phyloP scores from a whole-genome alignment of 2,888 invertebrate genomes.

The Allygus modestus region DNA sequence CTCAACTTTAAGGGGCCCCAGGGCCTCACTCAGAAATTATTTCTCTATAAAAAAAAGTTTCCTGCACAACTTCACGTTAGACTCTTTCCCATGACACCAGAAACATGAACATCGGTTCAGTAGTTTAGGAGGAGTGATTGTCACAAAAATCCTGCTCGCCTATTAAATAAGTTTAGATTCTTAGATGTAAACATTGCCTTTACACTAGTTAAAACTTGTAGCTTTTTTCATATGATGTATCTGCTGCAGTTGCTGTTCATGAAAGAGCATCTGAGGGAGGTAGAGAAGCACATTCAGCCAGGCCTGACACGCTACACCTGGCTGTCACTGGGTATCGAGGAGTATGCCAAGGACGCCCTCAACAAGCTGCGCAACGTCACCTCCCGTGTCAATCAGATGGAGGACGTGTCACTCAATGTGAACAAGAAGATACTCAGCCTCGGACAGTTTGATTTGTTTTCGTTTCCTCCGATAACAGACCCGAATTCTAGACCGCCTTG shows the following conservation, averaged over 20 bases:
- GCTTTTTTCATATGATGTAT: no score
- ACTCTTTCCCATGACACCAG: no score
- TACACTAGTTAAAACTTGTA: no score
- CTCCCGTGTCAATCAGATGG: constrained; percentile 83
- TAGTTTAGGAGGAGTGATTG: no score
- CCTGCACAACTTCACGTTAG: no score
- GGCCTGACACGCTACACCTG: constrained; percentile 91
- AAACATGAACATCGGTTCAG: no score
- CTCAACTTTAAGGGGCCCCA: no score
- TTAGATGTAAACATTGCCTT: no score
- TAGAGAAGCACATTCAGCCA: constrained; percentile 87
- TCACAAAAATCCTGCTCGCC: no score
- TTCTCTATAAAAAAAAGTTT: no score
- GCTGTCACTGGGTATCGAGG: constrained; percentile 89
- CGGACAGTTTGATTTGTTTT: constrained; percentile 79
- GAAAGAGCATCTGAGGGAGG: constrained; percentile 82
- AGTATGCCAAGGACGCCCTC: constrained; percentile 82
- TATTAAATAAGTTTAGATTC: no score
- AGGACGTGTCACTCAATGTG: constrained; percentile 81
- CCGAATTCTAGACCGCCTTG: constrained; percentile 75
- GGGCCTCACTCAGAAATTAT: no score
- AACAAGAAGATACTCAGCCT: constrained; percentile 78
- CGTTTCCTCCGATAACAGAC: constrained; percentile 74
- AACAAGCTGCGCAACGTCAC: constrained; percentile 79
- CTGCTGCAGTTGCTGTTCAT: constrained; percentile 80